These are phyloP conservation scores for Percina caprodes DNA, from an alignment of 2,113 vertebrate species.

Conservation along the genomic window DNA sequence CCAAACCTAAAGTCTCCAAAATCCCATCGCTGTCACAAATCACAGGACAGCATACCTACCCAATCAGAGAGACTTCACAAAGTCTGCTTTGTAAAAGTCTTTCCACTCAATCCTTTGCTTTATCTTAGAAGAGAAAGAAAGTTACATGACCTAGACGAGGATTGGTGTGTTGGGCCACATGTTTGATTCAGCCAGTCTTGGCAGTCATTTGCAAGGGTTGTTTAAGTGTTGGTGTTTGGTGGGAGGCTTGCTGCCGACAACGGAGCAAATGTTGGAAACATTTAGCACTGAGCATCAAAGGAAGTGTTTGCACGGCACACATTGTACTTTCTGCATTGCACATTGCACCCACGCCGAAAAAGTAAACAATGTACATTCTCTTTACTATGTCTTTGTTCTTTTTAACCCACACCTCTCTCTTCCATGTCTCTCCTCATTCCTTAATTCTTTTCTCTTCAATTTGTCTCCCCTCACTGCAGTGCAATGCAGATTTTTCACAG, in stretches of 20 bases:
- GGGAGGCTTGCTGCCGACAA: slow-evolving; percentile 59
- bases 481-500: slow-evolving; percentile 78
- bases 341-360: slow-evolving; percentile 69
- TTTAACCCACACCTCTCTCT: slow-evolving; percentile 29
- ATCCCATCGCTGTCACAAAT: slow-evolving; percentile 28
- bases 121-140: slow-evolving; percentile 36
- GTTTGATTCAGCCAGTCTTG: slow-evolving; percentile 49
- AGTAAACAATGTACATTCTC: slow-evolving; percentile 58
- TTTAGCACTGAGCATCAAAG: slow-evolving; percentile 47
- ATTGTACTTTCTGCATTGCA: slow-evolving; percentile 55
- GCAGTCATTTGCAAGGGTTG: slow-evolving; percentile 41
- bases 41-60: slow-evolving; percentile 15
- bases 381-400: slow-evolving; percentile 30
- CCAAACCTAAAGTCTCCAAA: slow-evolving; percentile 32
- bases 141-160: slow-evolving; percentile 25
- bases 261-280: slow-evolving; percentile 53
- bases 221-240: slow-evolving; percentile 60
- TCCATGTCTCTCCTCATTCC: neutral
- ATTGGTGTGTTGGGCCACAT: slow-evolving; percentile 24
- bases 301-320: slow-evolving; percentile 51
- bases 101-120: slow-evolving; percentile 1
- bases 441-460: slow-evolving; percentile 54
- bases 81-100: slow-evolving; percentile 32
- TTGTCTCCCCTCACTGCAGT: slow-evolving; percentile 75
- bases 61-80: slow-evolving; percentile 49